Evolutionary conservation across 2,113 vertebrate species (phyloP).

Genomic region (Globicephala melas): DNA sequence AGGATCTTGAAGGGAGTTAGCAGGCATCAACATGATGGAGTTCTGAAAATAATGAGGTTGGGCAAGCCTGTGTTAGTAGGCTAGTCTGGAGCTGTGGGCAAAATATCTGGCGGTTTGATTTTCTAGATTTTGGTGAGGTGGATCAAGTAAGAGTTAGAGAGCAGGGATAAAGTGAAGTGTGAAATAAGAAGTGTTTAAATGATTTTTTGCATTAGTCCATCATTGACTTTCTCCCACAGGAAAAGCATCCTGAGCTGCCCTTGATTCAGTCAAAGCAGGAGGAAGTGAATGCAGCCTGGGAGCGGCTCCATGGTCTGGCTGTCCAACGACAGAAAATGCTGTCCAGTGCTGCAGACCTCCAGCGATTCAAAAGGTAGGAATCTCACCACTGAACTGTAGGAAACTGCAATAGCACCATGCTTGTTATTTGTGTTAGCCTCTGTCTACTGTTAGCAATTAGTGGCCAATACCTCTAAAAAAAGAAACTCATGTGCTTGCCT

Average conservation of each 20-base stretch:
- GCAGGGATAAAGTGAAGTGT: neutral
- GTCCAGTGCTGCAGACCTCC: slow-evolving; percentile 52
- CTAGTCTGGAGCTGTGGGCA: neutral
- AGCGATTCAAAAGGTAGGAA: slow-evolving; percentile 67
- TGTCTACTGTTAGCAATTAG: neutral
- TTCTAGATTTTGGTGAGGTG: neutral
- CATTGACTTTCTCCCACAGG: neutral
- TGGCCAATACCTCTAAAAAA: neutral
- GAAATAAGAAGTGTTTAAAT: neutral
- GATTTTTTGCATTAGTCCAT: neutral
- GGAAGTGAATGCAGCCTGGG: slow-evolving; percentile 68
- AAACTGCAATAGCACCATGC: neutral
- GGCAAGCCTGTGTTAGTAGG: neutral
- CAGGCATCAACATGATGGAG: neutral
- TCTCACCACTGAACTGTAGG: neutral
- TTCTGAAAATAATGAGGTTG: neutral
- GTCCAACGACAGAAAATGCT: slow-evolving; percentile 34
- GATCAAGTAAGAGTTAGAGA: neutral
- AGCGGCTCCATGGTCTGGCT: slow-evolving; percentile 55
- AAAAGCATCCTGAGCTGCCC: slow-evolving; percentile 53
- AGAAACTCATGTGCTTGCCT: neutral
- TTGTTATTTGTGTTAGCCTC: neutral
- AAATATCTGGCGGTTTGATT: neutral
- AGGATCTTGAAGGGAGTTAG: neutral
- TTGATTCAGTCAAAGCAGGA: slow-evolving; percentile 55